A percentile compares a stretch with the other conserved stretches of the same genome.
Evolutionary conservation across 2,888 invertebrate species (phyloP).

Genomic region (Scaeva pyrastri): DNA sequence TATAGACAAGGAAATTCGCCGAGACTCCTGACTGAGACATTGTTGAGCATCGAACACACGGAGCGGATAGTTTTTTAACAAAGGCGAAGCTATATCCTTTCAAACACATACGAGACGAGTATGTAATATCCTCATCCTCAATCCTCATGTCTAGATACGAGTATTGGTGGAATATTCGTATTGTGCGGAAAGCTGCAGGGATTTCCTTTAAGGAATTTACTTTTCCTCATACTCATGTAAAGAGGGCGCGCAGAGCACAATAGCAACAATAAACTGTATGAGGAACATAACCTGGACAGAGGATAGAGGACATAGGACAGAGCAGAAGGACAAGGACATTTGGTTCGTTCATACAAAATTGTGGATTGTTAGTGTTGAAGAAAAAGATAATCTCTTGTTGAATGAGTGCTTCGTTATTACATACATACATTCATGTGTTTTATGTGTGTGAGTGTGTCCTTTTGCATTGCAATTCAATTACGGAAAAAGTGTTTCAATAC

Average conservation of each 20-base stretch:
- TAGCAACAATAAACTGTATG: slow-evolving; percentile 16
- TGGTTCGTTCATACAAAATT: slow-evolving; percentile 26
- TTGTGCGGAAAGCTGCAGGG: slow-evolving; percentile 36
- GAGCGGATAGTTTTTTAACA: slow-evolving; percentile 48
- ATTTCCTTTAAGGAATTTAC: slow-evolving; percentile 50
- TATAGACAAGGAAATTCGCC: slow-evolving; percentile 27
- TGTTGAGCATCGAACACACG: slow-evolving; percentile 34
- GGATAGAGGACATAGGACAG: slow-evolving; percentile 13
- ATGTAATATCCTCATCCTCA: not conserved
- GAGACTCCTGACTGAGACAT: slow-evolving; percentile 41
- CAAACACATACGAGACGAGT: not conserved
- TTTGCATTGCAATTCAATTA: slow-evolving; percentile 67
- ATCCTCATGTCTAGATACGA: not conserved
- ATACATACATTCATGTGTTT: slow-evolving; percentile 32
- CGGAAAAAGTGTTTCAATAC: slow-evolving; percentile 54
- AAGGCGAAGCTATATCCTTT: slow-evolving; percentile 34
- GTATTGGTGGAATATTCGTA: slow-evolving; percentile 34
- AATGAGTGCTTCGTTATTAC: slow-evolving; percentile 51
- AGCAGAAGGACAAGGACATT: no score
- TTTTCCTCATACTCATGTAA: not conserved
- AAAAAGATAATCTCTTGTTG: slow-evolving; percentile 58
- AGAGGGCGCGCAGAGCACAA: slow-evolving; percentile 24
- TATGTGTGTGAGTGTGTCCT: slow-evolving; percentile 20
- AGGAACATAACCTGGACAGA: not conserved
- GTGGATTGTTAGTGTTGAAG: not conserved